Evolutionary conservation across 35 echinoderm and acorn worm genomes (phyloP).

Genomic region (Hemicentrotus pulcherrimus): DNA sequence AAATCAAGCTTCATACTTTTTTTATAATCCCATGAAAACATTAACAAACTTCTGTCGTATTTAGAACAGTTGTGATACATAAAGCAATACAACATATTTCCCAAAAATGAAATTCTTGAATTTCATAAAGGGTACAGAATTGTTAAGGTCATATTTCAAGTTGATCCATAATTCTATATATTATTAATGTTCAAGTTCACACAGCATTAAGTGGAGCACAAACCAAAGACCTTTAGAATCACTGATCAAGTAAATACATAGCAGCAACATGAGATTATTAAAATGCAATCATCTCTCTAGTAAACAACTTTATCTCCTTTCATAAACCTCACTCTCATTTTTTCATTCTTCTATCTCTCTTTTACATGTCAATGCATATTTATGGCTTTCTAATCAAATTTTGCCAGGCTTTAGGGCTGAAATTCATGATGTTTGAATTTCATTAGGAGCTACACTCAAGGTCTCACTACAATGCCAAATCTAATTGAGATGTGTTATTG

Average conservation of each 20-base stretch:
- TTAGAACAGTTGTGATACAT: too few species aligned
- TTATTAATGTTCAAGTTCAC: too few species aligned
- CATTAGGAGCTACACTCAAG: neutral
- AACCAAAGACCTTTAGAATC: neutral
- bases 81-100: too few species aligned
- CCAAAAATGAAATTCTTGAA: too few species aligned
- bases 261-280: neutral
- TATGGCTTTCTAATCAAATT: neutral
- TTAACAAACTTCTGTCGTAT: too few species aligned
- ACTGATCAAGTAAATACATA: neutral
- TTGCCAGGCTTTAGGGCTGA: neutral
- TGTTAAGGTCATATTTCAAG: too few species aligned
- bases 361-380: neutral
- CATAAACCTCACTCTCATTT: neutral
- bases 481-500: constrained; percentile 32
- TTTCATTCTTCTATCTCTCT: neutral
- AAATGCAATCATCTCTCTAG: neutral
- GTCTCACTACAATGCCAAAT: neutral
- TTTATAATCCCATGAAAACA: too few species aligned
- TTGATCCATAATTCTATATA: too few species aligned
- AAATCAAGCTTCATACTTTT: too few species aligned
- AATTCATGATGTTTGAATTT: constrained; percentile 45
- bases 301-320: neutral
- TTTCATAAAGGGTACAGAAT: too few species aligned
- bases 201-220: too few species aligned